Evolutionary conservation across 2,797 vertebrate species (phyloP).

Genomic region (Pristis pectinata): DNA sequence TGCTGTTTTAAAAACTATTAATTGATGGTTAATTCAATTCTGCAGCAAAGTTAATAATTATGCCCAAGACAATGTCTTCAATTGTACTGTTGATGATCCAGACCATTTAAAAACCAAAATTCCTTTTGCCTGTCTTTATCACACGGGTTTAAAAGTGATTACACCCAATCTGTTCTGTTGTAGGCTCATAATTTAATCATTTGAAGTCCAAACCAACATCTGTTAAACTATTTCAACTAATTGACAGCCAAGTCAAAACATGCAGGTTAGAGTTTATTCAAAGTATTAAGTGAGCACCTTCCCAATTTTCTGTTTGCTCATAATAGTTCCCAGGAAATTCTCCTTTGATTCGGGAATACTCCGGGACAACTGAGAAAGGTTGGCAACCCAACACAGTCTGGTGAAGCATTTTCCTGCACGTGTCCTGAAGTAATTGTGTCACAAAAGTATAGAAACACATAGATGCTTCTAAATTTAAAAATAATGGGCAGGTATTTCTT

Average conservation of each 20-base stretch:
- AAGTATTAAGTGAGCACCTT: not conserved
- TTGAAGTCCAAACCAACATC: not conserved
- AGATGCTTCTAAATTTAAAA: not conserved
- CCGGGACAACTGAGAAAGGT: not conserved
- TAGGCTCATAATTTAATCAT: not conserved
- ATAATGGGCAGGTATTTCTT: not conserved
- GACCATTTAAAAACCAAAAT: not conserved
- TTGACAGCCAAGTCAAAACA: not conserved
- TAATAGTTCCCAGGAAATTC: not conserved
- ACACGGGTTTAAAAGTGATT: not conserved
- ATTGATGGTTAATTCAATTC: not conserved
- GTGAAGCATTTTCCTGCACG: not conserved
- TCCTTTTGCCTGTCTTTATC: not conserved
- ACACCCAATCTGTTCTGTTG: not conserved
- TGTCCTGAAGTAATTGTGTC: not conserved
- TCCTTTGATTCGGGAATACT: not conserved
- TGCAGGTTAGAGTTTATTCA: not conserved
- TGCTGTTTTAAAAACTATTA: not conserved
- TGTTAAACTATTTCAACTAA: not conserved
- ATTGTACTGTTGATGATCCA: not conserved
- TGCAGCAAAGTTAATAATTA: not conserved
- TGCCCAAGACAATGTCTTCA: not conserved
- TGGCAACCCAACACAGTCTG: no score
- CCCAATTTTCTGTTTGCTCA: not conserved
- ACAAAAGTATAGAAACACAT: not conserved